Conservation (phyloP, 2,797 vertebrate species). For the Champsocephalus gunnari region DNA sequence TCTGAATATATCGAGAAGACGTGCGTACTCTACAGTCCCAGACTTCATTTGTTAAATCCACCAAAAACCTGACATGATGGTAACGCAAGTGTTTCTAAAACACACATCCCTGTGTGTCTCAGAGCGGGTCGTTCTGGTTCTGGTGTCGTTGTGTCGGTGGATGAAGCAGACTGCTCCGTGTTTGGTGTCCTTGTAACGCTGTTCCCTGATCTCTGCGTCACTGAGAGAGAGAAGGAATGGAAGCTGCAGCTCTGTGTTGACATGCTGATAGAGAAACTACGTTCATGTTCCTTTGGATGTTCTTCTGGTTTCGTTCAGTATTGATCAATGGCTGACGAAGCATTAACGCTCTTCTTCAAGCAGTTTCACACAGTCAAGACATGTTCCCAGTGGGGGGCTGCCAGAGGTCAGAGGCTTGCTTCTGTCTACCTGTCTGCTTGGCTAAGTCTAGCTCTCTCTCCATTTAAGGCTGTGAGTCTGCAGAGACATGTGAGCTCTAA, state of each 20-base stretch:
- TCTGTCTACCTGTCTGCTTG: neutral
- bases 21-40: too few relatives aligned
- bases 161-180: too few relatives aligned
- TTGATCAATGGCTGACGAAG: conserved; percentile 11
- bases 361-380: conserved; percentile 12
- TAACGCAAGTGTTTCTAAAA: too few relatives aligned
- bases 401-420: conserved; percentile 26
- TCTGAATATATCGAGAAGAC: too few relatives aligned
- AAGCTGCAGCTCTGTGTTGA: conserved; percentile 7
- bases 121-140: too few relatives aligned
- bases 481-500: conserved; percentile 22
- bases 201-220: too few relatives aligned
- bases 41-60: too few relatives aligned
- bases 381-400: neutral
- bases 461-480: conserved; percentile 51
- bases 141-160: too few relatives aligned
- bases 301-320: neutral
- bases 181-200: too few relatives aligned
- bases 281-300: neutral
- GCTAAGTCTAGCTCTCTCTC: conserved; percentile 14
- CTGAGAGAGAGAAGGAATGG: too few relatives aligned
- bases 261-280: neutral
- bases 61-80: too few relatives aligned
- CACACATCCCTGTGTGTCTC: too few relatives aligned
- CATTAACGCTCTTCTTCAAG: conserved; percentile 1